Base-by-base conservation (phyloP, 1,140 invertebrate species). In the Phenacoccus solenopsis region DNA sequence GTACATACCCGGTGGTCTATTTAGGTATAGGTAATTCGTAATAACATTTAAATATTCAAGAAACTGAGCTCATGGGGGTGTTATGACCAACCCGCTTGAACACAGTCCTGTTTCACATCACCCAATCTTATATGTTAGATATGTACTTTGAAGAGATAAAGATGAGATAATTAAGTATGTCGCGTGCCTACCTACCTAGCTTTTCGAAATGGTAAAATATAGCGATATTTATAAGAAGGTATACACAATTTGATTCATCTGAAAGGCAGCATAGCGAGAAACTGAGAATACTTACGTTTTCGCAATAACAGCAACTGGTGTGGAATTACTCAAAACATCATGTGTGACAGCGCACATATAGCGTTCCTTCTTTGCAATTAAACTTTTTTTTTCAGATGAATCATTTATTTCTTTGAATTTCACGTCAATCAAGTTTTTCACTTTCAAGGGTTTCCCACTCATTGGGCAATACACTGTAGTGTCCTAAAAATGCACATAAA, bases 341-440 rank as follows among this genome's bases (percentile, higher is more conserved):
- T 95, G 90, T 27, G 96, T 98, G 0, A 99, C 89, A 4, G 97
- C 90, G 81, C 98, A 99, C 86, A 96, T 96, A 78, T 97, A 99
- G 76, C 95, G 83, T 67, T 92, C 91, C 78, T 94, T 84, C 78
- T 90, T 91, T 27, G 87, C 84, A 73, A 93, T 90, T 0, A 93
- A 78, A 1, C 90, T 88, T 72, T 89, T 88, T 72, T 88, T 91
- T 73, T 93, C 90, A 77, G 88, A 87, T 0, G 88, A 87, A 80
- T 93, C 90, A 73, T 91, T 91, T 0, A 97, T 87, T 73, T 88
- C 80, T 0, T 93, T 98, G 79, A 98, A 99, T 77, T 96, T 95
- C 0, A 99, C 87, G 73, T 90, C 84, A 75, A 98, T 90, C 10
- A 99, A 82, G 81, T 99, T 94, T 77, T 98, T 98, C 74, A 91